Evolutionary conservation across 2,797 vertebrate genomes (phyloP).

Genomic region (Molossus alvarezi): DNA sequence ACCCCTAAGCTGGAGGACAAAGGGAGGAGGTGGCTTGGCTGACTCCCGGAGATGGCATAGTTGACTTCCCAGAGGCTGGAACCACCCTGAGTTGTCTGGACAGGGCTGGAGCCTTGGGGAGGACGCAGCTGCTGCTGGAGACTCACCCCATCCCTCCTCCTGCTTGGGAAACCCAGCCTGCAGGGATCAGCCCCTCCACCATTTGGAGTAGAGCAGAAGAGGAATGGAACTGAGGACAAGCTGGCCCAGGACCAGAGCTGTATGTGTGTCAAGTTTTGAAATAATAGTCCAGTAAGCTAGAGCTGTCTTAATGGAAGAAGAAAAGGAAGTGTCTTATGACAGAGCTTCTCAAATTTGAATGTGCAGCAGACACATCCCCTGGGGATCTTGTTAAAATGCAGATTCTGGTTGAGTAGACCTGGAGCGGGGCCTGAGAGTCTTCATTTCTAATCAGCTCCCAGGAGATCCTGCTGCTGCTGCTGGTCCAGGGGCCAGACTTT

Average conservation of each 20-base stretch:
- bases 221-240: neutral
- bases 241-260: conserved; percentile 40
- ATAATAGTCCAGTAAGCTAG: neutral
- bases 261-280: conserved; percentile 42
- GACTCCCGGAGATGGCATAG: neutral
- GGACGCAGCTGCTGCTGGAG: neutral
- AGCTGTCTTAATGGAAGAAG: neutral
- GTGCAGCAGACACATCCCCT: neutral
- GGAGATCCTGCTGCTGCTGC: neutral
- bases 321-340: neutral
- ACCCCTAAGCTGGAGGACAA: neutral
- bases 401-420: neutral
- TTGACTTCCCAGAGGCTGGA: neutral
- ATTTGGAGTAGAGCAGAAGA: neutral
- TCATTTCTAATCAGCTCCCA: neutral
- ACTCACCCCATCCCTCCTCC: neutral
- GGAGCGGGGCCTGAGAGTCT: neutral
- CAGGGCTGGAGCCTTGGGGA: neutral
- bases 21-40: neutral
- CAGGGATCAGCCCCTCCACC: neutral
- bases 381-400: neutral
- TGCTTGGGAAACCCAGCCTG: neutral
- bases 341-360: conserved; percentile 26
- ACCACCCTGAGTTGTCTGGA: neutral
- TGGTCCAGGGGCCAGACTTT: neutral